These are phyloP conservation scores for Maconellicoccus hirsutus DNA, from an alignment of 1,140 invertebrate genomes.

Conservation along the genomic window DNA sequence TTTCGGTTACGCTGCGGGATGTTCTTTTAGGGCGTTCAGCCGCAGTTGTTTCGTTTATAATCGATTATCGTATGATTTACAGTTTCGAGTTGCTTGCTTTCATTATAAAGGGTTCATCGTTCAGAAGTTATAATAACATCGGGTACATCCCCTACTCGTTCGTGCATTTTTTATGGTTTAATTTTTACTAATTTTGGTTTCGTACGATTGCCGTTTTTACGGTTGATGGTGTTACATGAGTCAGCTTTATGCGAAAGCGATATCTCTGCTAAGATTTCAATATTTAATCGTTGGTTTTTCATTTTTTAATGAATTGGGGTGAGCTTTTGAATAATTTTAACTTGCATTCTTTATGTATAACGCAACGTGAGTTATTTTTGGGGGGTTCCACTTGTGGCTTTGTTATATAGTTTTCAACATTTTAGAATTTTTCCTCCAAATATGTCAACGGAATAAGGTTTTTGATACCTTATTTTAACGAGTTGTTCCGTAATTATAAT, in stretches of 20 bases:
- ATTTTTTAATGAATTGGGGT: too few relatives aligned
- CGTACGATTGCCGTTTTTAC: not conserved
- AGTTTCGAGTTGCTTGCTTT: not conserved
- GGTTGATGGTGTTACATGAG: not conserved
- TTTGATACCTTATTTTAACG: too few relatives aligned
- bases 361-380: too few relatives aligned
- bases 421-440: too few relatives aligned
- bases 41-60: not conserved
- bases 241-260: not conserved
- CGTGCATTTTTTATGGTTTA: constrained; percentile 9
- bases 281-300: too few relatives aligned
- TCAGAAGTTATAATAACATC: not conserved
- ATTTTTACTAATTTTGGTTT: not conserved
- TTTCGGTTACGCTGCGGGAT: not conserved
- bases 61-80: constrained; percentile 2
- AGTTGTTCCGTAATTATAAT: too few relatives aligned
- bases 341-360: too few relatives aligned
- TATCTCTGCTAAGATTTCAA: too few relatives aligned
- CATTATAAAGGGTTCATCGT: constrained; percentile 4
- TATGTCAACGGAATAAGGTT: too few relatives aligned
- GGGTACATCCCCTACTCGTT: not conserved
- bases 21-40: not conserved
- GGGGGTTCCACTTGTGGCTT: too few relatives aligned
- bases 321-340: too few relatives aligned
- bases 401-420: too few relatives aligned